These are phyloP conservation scores for Trichomalopsis sarcophagae DNA, from an alignment of 1,140 invertebrate species.

Conservation along the genomic window DNA sequence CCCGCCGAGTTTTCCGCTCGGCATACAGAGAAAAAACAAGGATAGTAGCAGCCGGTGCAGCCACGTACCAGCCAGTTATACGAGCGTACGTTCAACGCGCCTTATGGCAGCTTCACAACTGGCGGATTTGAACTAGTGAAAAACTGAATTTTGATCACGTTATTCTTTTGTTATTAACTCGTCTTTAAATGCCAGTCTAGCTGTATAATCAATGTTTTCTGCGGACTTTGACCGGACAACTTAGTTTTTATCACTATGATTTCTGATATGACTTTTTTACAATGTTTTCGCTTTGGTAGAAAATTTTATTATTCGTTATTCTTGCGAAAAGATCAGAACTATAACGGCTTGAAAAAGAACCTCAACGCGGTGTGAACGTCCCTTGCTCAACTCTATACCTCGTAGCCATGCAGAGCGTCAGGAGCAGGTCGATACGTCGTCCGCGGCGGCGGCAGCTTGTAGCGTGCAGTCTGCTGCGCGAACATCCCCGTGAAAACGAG, in stretches of 20 bases:
- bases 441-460: background rate
- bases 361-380: background rate
- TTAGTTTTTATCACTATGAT: too few species aligned
- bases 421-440: constrained; percentile 61
- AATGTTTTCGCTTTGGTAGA: too few species aligned
- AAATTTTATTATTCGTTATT: too few species aligned
- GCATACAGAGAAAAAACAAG: background rate
- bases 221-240: too few species aligned
- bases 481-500: constrained; percentile 49
- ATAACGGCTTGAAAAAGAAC: too few species aligned
- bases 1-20: background rate
- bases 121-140: background rate
- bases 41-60: background rate
- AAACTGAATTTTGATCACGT: background rate
- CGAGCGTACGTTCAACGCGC: background rate
- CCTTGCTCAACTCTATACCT: background rate
- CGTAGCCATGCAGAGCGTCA: background rate
- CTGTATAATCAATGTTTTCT: too few species aligned
- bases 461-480: background rate
- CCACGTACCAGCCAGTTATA: background rate
- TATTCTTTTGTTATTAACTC: too few species aligned
- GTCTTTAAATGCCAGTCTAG: too few species aligned
- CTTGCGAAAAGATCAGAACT: too few species aligned
- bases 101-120: background rate
- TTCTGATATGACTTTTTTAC: too few species aligned